Evolutionary conservation across 2,113 vertebrate species (phyloP).

Genomic region (Syngnathus typhle): DNA sequence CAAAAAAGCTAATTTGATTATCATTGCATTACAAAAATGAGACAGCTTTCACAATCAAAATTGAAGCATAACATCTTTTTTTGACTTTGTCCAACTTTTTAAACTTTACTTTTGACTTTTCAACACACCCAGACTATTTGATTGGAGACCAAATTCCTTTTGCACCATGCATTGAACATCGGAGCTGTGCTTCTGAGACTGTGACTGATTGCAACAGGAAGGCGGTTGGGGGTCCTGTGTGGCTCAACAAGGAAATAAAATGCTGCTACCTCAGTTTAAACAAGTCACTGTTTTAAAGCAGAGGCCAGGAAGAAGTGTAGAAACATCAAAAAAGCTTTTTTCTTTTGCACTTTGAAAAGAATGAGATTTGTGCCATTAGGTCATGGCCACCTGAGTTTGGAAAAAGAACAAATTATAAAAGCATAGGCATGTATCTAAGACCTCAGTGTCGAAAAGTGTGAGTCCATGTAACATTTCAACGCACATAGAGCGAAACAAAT

Average conservation of each 20-base stretch:
- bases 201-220: neutral
- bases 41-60: neutral
- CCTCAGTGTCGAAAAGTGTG: neutral
- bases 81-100: neutral
- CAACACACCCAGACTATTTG: no score
- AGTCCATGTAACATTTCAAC: neutral
- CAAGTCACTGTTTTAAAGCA: neutral
- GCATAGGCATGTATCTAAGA: neutral
- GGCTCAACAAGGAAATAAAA: neutral
- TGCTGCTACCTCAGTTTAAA: neutral
- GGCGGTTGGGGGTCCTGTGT: neutral
- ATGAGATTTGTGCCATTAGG: neutral
- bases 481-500: slow-evolving; percentile 8
- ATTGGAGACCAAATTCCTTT: no score
- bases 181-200: neutral
- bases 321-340: neutral
- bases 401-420: neutral
- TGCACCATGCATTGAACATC: neutral
- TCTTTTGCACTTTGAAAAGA: neutral
- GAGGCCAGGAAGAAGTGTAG: neutral
- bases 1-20: neutral
- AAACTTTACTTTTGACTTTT: no score
- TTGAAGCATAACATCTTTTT: neutral
- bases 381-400: neutral
- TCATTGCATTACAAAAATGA: neutral